Conservation (phyloP, 2,888 invertebrate genomes). For the Colostygia pectinataria region DNA sequence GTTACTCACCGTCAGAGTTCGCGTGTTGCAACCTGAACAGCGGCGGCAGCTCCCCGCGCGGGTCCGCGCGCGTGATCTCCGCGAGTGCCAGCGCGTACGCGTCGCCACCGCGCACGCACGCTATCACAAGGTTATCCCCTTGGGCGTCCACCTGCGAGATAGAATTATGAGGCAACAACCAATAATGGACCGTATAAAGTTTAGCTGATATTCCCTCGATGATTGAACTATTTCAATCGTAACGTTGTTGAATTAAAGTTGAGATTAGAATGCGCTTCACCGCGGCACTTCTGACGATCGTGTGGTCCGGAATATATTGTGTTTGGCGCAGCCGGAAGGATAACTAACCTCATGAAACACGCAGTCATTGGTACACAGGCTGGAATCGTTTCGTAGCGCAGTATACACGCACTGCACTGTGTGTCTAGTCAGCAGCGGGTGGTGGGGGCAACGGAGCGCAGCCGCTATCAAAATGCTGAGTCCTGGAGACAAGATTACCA, state of each 20-base stretch:
- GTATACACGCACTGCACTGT: conserved; percentile 55
- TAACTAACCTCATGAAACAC: conserved; percentile 64
- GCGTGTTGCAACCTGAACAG: conserved; percentile 61
- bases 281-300: too few species aligned
- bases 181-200: too few species aligned
- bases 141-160: conserved; percentile 57
- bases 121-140: conserved; percentile 62
- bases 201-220: too few species aligned
- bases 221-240: too few species aligned
- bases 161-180: too few species aligned
- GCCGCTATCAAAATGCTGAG: conserved; percentile 60
- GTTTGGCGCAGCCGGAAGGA: conserved; percentile 12
- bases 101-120: conserved; percentile 67
- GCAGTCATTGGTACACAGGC: conserved; percentile 24
- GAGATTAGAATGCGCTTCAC: too few species aligned
- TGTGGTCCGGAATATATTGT: not conserved
- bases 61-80: conserved; percentile 37
- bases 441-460: conserved; percentile 53
- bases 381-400: conserved; percentile 23
- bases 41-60: conserved; percentile 40
- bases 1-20: conserved; percentile 68
- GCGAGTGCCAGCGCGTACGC: conserved; percentile 50
- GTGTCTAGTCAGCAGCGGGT: conserved; percentile 59
- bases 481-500: conserved; percentile 43
- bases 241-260: too few species aligned